Evolutionary conservation across 2,113 vertebrate genomes (phyloP), one percentile per base, ranked within the genome.

Genomic region (Alaudala cheleensis): DNA sequence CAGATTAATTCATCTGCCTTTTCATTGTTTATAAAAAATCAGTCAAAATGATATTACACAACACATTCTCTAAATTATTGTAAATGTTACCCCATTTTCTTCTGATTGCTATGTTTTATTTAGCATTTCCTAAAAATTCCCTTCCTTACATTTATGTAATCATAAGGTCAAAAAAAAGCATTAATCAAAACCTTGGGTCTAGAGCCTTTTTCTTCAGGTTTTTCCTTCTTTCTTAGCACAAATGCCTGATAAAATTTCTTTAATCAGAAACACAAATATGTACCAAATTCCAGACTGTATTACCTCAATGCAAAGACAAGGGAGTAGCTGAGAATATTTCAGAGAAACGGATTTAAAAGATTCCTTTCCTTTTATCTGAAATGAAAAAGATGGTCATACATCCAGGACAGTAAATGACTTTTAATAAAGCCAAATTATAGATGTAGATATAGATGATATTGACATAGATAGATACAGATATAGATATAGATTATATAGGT

Each of bases 291-390:
- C 49, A 92, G 42, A 56, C 29, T 66, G 23, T 24, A 56, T 97
- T 98, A 99, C 99, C 98, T 99, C 99, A 53, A 99, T 98, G 86
- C 99, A 99, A 45, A 99, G 98, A 88, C 99, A 99, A 42, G 99
- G 98, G 34, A 99, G 81, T 37, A 98, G 97, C 92, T 97, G 95
- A 37, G 97, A 79, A 91, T 98, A 99, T 3, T 60, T 90, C 65
- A 99, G 94, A 44, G 95, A 97, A 57, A 87, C 85, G 0, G 96
- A 97, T 95, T 98, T 98, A 11, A 95, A 31, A 11, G 96, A 31
- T 65, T 98, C 97, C 47, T 98, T 98, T 47, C 97, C 98, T 95
- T 97, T 98, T 86, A 99, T 96, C 99, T 99, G 97, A 66, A 98
- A 98, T 79, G 79, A 74, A 85, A 90, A 65, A 97, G 31, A 82